These are phyloP conservation scores for Hystrix brachyura DNA, from an alignment of 2,113 vertebrate genomes.

Conservation along the genomic window DNA sequence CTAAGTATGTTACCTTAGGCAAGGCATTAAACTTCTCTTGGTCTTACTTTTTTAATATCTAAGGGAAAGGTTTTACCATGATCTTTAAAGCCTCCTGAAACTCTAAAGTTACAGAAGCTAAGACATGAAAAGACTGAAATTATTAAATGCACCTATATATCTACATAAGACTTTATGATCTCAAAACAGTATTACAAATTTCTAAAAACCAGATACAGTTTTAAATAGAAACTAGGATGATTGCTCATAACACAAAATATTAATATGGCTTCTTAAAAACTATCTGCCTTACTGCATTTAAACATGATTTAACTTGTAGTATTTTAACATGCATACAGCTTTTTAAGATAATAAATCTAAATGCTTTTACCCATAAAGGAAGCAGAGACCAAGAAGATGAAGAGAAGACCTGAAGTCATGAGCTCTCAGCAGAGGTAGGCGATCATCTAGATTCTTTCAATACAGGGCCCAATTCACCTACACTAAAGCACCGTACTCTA, in stretches of 20 bases:
- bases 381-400: neutral
- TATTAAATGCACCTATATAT: neutral
- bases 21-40: neutral
- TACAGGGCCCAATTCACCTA: neutral
- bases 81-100: neutral
- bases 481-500: neutral
- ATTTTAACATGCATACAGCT: neutral
- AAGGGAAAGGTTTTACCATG: neutral
- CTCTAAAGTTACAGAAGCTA: slow-evolving; percentile 14
- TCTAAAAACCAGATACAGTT: neutral
- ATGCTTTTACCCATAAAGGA: neutral
- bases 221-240: neutral
- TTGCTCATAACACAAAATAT: neutral
- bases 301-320: neutral
- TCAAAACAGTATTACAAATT: slow-evolving; percentile 10
- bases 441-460: neutral
- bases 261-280: neutral
- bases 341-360: neutral
- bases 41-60: slow-evolving; percentile 2
- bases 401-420: neutral
- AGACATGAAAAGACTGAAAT: neutral
- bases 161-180: neutral
- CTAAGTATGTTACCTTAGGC: neutral
- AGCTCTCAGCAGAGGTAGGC: neutral
- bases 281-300: neutral